Conservation (phyloP, 2,113 vertebrate genomes). For the Scolopax mira region DNA sequence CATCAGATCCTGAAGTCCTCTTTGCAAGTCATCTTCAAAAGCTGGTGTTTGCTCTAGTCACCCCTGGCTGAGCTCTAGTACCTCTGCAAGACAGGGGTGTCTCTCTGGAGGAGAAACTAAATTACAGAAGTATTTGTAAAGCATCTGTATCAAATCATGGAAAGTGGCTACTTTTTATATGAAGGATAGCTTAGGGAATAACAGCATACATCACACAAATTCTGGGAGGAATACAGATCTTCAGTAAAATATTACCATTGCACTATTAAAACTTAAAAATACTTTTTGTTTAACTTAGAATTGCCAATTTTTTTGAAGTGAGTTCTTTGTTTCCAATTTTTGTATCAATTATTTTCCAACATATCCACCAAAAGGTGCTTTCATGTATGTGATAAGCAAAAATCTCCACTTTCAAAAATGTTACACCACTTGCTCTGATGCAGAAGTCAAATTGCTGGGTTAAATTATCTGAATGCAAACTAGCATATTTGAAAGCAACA, state of each 20-base stretch:
- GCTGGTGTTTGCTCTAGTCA: rapidly evolving
- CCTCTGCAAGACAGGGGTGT: not conserved
- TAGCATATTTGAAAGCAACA: not conserved
- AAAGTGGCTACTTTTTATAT: not conserved
- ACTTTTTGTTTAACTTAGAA: not conserved
- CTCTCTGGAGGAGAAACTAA: not conserved
- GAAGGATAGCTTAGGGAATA: not conserved
- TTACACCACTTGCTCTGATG: not conserved
- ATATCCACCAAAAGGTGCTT: not conserved
- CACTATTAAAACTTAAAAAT: not conserved
- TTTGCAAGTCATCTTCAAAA: not conserved
- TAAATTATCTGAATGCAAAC: not conserved
- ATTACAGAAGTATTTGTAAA: not conserved
- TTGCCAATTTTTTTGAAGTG: not conserved
- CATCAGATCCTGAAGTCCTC: not conserved
- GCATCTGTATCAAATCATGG: not conserved
- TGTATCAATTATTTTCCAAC: not conserved
- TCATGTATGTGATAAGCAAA: not conserved
- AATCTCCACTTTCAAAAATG: not conserved
- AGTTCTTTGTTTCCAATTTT: not conserved
- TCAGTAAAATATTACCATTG: not conserved
- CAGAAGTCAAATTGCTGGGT: not conserved
- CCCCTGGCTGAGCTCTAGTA: not conserved
- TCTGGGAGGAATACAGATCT: not conserved
- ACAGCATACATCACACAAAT: not conserved